phyloP scores from a whole-genome alignment of 2,888 invertebrate genomes.

The Acronicta psi region DNA sequence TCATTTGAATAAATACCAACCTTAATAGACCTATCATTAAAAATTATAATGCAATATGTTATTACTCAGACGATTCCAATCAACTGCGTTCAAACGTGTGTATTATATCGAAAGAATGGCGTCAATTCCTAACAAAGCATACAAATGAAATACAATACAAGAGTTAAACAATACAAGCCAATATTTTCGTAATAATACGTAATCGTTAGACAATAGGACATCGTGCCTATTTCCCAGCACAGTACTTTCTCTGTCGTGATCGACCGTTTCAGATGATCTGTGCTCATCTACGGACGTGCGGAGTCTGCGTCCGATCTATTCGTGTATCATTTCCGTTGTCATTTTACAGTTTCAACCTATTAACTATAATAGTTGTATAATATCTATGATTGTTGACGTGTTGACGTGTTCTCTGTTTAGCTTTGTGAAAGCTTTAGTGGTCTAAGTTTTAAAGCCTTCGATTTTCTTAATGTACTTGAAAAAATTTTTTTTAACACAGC shows the following conservation, averaged over 20 bases:
- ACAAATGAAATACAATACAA: constrained; percentile 4
- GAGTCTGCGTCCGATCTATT: constrained; percentile 31
- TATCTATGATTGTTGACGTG: no score
- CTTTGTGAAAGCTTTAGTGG: background rate
- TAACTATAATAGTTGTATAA: background rate
- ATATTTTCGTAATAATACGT: constrained; percentile 47
- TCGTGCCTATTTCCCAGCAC: constrained; percentile 56
- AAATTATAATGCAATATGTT: background rate
- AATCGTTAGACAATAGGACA: constrained; percentile 49
- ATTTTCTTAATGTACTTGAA: no score
- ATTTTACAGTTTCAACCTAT: constrained; percentile 38
- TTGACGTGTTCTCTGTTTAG: background rate
- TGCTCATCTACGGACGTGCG: constrained; percentile 39
- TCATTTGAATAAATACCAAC: no score
- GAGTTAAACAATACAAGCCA: constrained; percentile 30
- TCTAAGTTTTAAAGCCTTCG: no score
- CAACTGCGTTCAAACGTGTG: background rate
- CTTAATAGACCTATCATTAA: background rate
- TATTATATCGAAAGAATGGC: no score
- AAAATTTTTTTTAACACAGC: no score
- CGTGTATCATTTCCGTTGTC: constrained; percentile 46
- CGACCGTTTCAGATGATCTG: constrained; percentile 57
- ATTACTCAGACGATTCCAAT: background rate
- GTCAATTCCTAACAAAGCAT: background rate
- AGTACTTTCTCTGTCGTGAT: constrained; percentile 74